Percentiles rank a stretch among this genome's conserved stretches.
phyloP scores from a whole-genome alignment of 2,797 vertebrate species.

The Myotis daubentonii region DNA sequence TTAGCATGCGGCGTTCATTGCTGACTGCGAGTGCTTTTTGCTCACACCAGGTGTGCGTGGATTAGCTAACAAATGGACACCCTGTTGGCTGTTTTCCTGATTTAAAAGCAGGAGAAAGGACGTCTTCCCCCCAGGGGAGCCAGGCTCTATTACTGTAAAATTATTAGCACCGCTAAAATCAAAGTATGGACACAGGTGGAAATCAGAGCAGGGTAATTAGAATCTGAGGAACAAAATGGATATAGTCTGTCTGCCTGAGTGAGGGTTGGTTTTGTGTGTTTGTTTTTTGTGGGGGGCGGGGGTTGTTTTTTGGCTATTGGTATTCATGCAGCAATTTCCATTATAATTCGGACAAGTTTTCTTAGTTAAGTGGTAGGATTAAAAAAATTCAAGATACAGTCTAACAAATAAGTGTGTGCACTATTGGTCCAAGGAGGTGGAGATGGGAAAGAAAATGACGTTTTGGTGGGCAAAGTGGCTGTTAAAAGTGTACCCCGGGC shows the following conservation, averaged over 20 bases:
- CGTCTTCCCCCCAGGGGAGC: not conserved
- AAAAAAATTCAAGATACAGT: not conserved
- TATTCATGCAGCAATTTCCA: constrained; percentile 24
- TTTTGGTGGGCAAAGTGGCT: not conserved
- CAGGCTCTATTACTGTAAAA: not conserved
- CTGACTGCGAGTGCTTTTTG: constrained; percentile 47
- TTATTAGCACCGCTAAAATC: constrained; percentile 54
- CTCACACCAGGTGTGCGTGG: constrained; percentile 51
- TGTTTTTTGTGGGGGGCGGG: not conserved
- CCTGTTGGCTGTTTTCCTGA: constrained; percentile 59
- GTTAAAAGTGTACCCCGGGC: not conserved
- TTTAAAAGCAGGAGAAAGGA: constrained; percentile 57
- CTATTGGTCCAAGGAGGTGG: not conserved
- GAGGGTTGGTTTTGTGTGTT: not conserved
- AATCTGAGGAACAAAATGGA: constrained; percentile 22
- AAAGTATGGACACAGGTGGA: constrained; percentile 20
- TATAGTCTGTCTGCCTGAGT: not conserved
- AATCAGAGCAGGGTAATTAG: constrained; percentile 39
- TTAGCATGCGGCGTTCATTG: not conserved
- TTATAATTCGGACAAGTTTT: not conserved
- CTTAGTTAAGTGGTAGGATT: not conserved
- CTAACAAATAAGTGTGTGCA: not conserved
- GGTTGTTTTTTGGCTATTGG: not conserved
- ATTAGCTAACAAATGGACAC: constrained; percentile 68
- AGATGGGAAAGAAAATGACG: not conserved